These are phyloP conservation scores for Zapus hudsonius DNA, from an alignment of 2,113 vertebrate genomes.

Conservation along the genomic window DNA sequence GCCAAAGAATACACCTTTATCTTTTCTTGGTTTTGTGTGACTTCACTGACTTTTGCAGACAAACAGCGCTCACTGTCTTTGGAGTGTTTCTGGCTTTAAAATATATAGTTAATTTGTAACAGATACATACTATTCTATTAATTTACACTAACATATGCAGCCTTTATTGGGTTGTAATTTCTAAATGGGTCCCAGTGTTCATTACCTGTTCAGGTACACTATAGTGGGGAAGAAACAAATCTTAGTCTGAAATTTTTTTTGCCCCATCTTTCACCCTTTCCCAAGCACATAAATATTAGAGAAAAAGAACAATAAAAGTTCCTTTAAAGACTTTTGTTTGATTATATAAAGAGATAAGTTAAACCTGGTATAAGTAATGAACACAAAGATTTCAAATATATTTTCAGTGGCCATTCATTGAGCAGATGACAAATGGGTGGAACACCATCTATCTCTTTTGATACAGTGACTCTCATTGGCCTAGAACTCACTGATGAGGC, in stretches of 20 bases:
- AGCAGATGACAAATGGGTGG: background rate
- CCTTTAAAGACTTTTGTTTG: background rate
- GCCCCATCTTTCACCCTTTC: background rate
- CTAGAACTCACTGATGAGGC: too few relatives aligned
- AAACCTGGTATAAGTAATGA: background rate
- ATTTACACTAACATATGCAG: background rate
- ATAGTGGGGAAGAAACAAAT: background rate
- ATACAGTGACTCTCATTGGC: too few relatives aligned
- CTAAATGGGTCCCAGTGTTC: background rate
- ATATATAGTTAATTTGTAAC: background rate
- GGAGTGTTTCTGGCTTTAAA: background rate
- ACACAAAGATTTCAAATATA: background rate
- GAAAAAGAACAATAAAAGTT: background rate
- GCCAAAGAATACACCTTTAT: slow-evolving; percentile 15
- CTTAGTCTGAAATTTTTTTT: background rate
- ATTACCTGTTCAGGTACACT: background rate
- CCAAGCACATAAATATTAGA: background rate
- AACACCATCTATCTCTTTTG: too few relatives aligned
- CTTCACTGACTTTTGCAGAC: slow-evolving; percentile 29
- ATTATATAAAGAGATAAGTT: background rate
- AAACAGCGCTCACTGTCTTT: background rate
- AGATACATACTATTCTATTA: background rate
- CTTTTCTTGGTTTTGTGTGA: background rate
- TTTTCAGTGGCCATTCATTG: background rate
- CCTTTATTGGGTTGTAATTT: background rate